Evolutionary conservation across 2,888 invertebrate species (phyloP).

Genomic region (Epirrhoe alternata): DNA sequence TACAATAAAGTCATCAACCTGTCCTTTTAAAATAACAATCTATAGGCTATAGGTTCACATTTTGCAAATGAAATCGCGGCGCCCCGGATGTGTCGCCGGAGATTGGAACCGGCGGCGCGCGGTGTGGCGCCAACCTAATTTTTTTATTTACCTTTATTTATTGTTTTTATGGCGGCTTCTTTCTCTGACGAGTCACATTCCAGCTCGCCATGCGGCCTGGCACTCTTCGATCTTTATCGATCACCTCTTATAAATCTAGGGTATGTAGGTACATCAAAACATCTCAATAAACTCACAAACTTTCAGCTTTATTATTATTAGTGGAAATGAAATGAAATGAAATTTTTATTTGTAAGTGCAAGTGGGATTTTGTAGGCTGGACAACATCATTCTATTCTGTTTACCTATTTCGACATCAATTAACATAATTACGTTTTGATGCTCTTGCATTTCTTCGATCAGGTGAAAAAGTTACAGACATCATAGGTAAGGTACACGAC

Average conservation of each 20-base stretch:
- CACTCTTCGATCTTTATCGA: not conserved
- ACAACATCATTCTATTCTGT: no score
- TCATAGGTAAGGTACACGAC: no score
- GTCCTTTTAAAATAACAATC: no score
- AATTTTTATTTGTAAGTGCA: no score
- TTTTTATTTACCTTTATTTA: not conserved
- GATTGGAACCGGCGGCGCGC: not conserved
- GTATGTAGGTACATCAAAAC: not conserved
- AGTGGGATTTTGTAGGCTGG: no score
- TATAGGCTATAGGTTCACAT: not conserved
- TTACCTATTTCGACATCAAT: no score
- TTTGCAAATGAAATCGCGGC: not conserved
- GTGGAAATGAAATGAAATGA: no score
- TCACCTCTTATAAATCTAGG: not conserved
- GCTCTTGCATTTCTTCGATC: not conserved
- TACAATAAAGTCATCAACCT: no score
- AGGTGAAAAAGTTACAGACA: no score
- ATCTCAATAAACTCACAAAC: no score
- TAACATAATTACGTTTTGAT: not conserved
- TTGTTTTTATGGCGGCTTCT: constrained; percentile 18
- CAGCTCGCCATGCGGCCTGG: not conserved
- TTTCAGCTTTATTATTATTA: no score
- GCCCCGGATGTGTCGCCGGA: not conserved
- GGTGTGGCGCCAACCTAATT: constrained; percentile 34
- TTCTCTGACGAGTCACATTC: constrained; percentile 18